These are phyloP conservation scores for Lysiphlebus fabarum DNA, from an alignment of 1,140 invertebrate species.

Conservation along the genomic window DNA sequence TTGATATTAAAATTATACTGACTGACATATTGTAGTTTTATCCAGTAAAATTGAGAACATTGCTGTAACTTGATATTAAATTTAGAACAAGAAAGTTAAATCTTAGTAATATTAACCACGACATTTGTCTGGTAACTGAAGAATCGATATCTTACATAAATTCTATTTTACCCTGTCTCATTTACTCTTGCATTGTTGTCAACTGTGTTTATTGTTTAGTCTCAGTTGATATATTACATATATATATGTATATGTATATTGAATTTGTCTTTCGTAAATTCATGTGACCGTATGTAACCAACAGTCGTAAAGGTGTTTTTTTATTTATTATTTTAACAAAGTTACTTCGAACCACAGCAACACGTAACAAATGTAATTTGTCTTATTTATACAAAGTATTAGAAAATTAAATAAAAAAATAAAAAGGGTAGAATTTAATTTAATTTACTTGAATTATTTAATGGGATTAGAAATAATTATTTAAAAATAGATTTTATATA, in stretches of 20 bases:
- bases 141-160: conserved; percentile 7
- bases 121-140: conserved; percentile 3
- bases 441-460: conserved; percentile 49
- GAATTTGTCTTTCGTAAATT: neutral
- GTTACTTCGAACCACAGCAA: conserved; percentile 34
- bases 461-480: conserved; percentile 18
- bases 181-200: neutral
- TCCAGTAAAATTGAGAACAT: neutral
- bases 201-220: neutral
- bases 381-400: conserved; percentile 19
- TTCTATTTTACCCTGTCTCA: neutral
- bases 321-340: conserved; percentile 37
- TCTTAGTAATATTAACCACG: neutral
- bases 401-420: no score
- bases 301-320: conserved; percentile 27
- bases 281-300: conserved; percentile 21
- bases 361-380: conserved; percentile 45
- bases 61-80: neutral
- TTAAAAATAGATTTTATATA: neutral
- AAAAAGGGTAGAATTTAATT: conserved; percentile 45
- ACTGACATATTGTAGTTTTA: no score
- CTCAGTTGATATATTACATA: no score
- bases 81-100: neutral
- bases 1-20: no score
- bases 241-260: conserved; percentile 4